Evolutionary conservation across 1,140 invertebrate species (phyloP).

Genomic region (Drosophila ananassae): DNA sequence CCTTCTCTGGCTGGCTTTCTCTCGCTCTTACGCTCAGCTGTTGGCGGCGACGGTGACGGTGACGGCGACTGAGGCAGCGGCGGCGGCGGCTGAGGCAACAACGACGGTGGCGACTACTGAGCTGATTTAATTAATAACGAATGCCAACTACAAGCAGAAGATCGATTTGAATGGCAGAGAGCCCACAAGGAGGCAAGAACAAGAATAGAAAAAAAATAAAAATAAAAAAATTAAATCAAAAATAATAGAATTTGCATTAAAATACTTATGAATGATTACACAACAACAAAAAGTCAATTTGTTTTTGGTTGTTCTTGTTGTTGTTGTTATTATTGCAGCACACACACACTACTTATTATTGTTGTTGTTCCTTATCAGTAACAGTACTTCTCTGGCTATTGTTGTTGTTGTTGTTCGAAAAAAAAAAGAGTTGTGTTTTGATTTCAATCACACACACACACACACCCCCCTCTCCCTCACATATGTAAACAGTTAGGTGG

Average conservation of each 20-base stretch:
- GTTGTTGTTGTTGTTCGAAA: slow-evolving; percentile 3
- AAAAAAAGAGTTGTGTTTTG: slow-evolving; percentile 36
- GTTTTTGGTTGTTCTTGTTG: slow-evolving; percentile 2
- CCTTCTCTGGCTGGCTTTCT: background rate
- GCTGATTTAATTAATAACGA: slow-evolving; percentile 81
- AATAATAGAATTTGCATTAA: slow-evolving; percentile 65
- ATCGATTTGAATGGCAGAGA: slow-evolving; percentile 61
- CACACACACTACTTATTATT: slow-evolving; percentile 25
- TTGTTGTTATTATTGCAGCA: slow-evolving; percentile 22
- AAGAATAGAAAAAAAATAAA: slow-evolving; percentile 2
- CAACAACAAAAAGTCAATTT: slow-evolving; percentile 43
- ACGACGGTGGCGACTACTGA: background rate
- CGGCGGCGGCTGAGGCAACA: no score
- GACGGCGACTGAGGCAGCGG: background rate
- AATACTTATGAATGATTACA: slow-evolving; percentile 54
- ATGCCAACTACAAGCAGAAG: slow-evolving; percentile 80
- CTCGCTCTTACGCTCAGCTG: slow-evolving; percentile 14
- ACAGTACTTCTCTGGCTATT: slow-evolving; percentile 1
- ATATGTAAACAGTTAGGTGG: slow-evolving; percentile 4
- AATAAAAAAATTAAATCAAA: slow-evolving; percentile 34
- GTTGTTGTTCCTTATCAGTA: slow-evolving; percentile 18
- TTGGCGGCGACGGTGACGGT: slow-evolving; percentile 20
- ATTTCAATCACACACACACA: slow-evolving; percentile 3
- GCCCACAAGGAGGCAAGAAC: background rate
- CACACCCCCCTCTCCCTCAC: background rate